A percentile compares a stretch with the other conserved stretches of the same genome.
These are phyloP conservation scores for Apostichopus leukothele DNA, from an alignment of 53 echinoderm and acorn worm species.

Conservation along the genomic window DNA sequence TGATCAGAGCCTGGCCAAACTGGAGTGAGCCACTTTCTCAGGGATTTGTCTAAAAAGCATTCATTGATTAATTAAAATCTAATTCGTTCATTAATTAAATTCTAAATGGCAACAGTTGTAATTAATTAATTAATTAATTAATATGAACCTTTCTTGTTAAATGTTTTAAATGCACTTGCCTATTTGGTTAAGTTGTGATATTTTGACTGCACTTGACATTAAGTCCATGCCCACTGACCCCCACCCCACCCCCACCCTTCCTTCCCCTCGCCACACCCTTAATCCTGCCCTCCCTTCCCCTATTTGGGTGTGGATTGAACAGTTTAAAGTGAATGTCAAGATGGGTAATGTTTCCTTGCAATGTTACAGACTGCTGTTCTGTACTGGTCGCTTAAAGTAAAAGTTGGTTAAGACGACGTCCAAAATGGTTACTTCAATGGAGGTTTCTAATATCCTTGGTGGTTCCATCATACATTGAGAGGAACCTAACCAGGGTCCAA, in stretches of 20 bases:
- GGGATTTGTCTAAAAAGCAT: conserved; percentile 49
- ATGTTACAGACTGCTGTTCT: background rate
- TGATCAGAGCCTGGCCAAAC: background rate
- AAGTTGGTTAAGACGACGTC: too few species aligned
- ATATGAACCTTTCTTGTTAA: background rate
- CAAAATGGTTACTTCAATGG: too few species aligned
- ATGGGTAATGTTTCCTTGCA: background rate
- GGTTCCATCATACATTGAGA: too few species aligned
- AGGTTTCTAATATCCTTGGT: too few species aligned
- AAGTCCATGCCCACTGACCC: background rate
- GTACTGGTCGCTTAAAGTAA: too few species aligned
- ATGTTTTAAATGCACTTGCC: background rate
- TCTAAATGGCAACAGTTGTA: background rate
- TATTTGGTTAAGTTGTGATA: background rate
- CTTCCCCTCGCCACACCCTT: background rate
- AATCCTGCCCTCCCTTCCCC: too few species aligned
- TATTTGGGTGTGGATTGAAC: too few species aligned
- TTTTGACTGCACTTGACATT: background rate
- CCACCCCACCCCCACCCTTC: background rate
- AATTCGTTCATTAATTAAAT: background rate
- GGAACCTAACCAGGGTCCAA: too few species aligned
- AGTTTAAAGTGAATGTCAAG: background rate
- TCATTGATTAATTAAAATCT: conserved; percentile 11
- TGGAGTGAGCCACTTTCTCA: conserved; percentile 42
- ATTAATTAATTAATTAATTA: background rate